Evolutionary conservation across 2,113 vertebrate species (phyloP), one percentile per base, ranked within the genome.

Genomic region (Atherinomorus stipes): DNA sequence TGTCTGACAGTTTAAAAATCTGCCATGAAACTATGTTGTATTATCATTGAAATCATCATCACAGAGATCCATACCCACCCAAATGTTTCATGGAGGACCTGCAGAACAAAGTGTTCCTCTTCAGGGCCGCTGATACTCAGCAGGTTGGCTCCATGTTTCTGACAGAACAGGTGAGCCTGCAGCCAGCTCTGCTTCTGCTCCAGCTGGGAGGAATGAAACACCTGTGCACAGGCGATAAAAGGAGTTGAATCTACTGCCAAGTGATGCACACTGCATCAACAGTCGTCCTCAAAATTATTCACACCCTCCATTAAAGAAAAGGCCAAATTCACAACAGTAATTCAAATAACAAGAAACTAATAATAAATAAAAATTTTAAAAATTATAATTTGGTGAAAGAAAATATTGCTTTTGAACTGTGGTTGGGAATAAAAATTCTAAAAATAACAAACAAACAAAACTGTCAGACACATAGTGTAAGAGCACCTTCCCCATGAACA

Each of bases 141-240:
- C 81, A 99, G 94, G 80, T 98, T 93, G 15, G 97, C 95, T 2
- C 96, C 96, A 26, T 96, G 81, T 62, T 90, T 95, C 53, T 52
- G 93, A 85, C 98, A 99, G 75, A 91, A 95, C 38, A 95, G 89
- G 76, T 96, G 95, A 0, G 98, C 97, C 45, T 93, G 89, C 0
- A 96, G 90, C 98, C 98, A 99, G 4, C 81, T 94, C 85, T 95
- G 95, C 93, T 94, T 97, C 77, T 96, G 93, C 31, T 97, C 95
- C 31, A 94, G 74, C 51, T 94, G 94, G n/a, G 96, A 91, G 0
- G 84, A 95, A 81, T 89, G 94, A 87, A 96, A 98, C 60, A 99
- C 95, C 98, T 99, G 87, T n/a, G 81, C 56, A 73, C 19, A 75
- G 3, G 42, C 1, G 21, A 47, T 9, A 19, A 21, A 45, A 52